Evolutionary conservation across 2,113 vertebrate genomes (phyloP), one percentile per base, ranked within the genome.

Genomic region (Pyrgilauda ruficollis): DNA sequence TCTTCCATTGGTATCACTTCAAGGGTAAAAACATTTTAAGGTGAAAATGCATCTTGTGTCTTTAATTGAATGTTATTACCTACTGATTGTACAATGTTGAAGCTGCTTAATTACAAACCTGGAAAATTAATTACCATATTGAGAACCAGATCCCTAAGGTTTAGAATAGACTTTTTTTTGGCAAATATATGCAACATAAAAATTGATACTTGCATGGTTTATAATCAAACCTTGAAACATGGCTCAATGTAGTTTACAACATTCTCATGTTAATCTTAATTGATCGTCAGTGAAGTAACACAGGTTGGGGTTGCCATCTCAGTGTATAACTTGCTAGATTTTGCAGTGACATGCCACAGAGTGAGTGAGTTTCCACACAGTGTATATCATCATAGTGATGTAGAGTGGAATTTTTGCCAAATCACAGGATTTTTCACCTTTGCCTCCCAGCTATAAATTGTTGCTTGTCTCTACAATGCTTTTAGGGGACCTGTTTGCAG

Each of bases 31-130:
- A 97, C 97, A 97, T 97, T 97, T 97, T 98, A 98, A 98, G 97
- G 97, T 98, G 97, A 98, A 97, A 97, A 98, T 97, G 96, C 97
- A 95, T 98, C 97, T 96, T 98, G 95, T 97, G 97, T 96, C 95
- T 98, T 98, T 98, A 98, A 98, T 97, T 98, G 97, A 98, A 98
- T 98, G 98, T 97, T 98, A 98, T 98, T 98, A 97, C 96, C 97
- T 97, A 93, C 97, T 97, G 97, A 98, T 98, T 97, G 96, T 97
- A 97, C 94, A 70, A 70, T 96, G 94, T 97, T 98, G 95, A 97
- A 97, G 90, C 95, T 97, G 96, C 97, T 98, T 97, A 98, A 98
- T 98, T 98, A 98, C 95, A 98, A 98, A 98, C 96, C 87, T 97
- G 93, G 92, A 97, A 97, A 98, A 98, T 98, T 98, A 98, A 98